Conservation (phyloP, 2,888 invertebrate species). For the Meandrusa payeni region DNA sequence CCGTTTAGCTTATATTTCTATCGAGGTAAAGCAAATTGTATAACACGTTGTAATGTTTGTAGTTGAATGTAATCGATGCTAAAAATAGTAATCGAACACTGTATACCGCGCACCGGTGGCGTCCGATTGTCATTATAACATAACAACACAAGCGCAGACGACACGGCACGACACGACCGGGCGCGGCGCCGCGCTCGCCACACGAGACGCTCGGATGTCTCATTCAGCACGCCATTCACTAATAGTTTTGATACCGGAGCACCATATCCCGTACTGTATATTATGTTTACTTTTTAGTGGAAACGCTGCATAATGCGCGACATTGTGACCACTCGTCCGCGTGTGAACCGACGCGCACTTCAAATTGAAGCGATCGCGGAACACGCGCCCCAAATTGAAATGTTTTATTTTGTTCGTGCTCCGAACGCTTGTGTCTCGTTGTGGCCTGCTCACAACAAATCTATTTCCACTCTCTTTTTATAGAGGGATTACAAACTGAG, state of each 20-base stretch:
- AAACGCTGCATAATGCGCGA: slow-evolving; percentile 52
- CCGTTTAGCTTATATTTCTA: too few species aligned
- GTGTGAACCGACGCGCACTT: slow-evolving; percentile 26
- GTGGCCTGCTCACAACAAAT: too few species aligned
- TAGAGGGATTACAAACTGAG: too few species aligned
- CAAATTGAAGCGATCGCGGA: slow-evolving; percentile 10
- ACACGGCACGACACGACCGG: slow-evolving; percentile 29
- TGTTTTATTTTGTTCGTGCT: slow-evolving; percentile 11
- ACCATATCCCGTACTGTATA: slow-evolving; percentile 71
- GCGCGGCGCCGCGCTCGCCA: slow-evolving; percentile 22
- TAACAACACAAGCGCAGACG: slow-evolving; percentile 25
- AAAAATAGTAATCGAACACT: slow-evolving; percentile 12
- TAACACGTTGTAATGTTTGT: too few species aligned
- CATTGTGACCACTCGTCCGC: slow-evolving; percentile 34
- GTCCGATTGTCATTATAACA: slow-evolving; percentile 20
- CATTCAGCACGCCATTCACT: slow-evolving; percentile 46
- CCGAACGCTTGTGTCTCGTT: too few species aligned
- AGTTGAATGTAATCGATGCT: slow-evolving; percentile 15
- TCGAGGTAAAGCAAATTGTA: too few species aligned
- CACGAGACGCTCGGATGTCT: slow-evolving; percentile 31
- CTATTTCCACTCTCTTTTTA: too few species aligned
- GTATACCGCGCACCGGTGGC: slow-evolving; percentile 4
- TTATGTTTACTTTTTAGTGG: slow-evolving; percentile 70
- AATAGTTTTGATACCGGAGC: slow-evolving; percentile 72
- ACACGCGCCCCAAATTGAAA: slow-evolving; percentile 6